Percentiles rank a stretch among this genome's conserved stretches.
phyloP scores from a whole-genome alignment of 2,888 invertebrate genomes.

The Blastobasis lacticolella region DNA sequence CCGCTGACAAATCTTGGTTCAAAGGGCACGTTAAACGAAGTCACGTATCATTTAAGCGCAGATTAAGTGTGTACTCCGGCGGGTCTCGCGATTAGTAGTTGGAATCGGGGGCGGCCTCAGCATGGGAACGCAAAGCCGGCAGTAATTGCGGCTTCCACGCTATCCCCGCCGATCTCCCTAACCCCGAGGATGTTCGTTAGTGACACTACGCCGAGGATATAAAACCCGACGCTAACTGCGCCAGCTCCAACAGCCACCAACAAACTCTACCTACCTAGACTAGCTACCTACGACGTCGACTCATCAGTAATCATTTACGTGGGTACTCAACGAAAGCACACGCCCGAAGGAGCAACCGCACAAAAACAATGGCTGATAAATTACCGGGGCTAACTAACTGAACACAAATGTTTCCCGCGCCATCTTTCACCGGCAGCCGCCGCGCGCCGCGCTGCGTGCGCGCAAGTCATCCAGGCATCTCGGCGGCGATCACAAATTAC shows the following conservation, averaged over 20 bases:
- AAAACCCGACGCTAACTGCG: neutral
- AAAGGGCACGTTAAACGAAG: constrained; percentile 26
- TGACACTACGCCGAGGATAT: constrained; percentile 20
- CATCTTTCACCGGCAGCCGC: constrained; percentile 48
- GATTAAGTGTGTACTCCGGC: constrained; percentile 47
- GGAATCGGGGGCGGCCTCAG: constrained; percentile 33
- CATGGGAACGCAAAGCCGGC: constrained; percentile 50
- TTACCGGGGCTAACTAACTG: constrained; percentile 45
- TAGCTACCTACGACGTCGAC: constrained; percentile 5
- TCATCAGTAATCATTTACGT: constrained; percentile 9
- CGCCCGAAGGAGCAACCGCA: constrained; percentile 32
- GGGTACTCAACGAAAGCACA: constrained; percentile 19
- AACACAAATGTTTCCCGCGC: constrained; percentile 34
- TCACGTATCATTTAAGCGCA: constrained; percentile 49
- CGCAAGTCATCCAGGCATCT: constrained; percentile 65
- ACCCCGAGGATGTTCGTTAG: constrained; percentile 47
- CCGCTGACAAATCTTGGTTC: constrained; percentile 4
- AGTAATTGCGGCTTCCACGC: constrained; percentile 63
- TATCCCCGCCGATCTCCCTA: constrained; percentile 49
- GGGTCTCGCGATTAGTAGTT: constrained; percentile 51
- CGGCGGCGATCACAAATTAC: constrained; percentile 63
- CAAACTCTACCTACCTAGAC: neutral
- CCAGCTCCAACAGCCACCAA: neutral
- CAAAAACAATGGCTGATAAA: constrained; percentile 56
- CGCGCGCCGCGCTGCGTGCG: constrained; percentile 25